These are phyloP conservation scores for Salpingus planirostris DNA, from an alignment of 2,888 invertebrate species.

Conservation along the genomic window DNA sequence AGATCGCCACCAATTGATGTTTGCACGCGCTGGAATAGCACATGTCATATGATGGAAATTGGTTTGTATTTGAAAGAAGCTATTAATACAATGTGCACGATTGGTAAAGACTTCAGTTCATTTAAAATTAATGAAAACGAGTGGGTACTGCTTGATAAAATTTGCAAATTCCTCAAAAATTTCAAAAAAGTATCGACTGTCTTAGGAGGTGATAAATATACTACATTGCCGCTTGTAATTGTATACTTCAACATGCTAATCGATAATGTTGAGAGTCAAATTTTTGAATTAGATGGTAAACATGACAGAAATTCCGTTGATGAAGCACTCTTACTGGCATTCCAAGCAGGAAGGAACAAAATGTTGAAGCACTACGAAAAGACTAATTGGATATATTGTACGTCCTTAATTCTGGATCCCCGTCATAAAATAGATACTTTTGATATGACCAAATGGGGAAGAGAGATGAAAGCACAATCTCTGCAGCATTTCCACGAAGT, in stretches of 20 bases:
- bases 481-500: slow-evolving; percentile 1
- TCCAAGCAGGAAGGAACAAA: slow-evolving; percentile 4
- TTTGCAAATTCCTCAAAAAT: slow-evolving; percentile 13
- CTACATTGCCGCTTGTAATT: slow-evolving; percentile 14
- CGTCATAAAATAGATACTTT: slow-evolving; percentile 19
- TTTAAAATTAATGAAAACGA: slow-evolving; percentile 4
- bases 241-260: slow-evolving; percentile 2
- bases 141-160: slow-evolving; percentile 9
- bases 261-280: slow-evolving; percentile 5
- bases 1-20: slow-evolving; percentile 12
- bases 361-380: slow-evolving; percentile 11
- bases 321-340: slow-evolving; percentile 2
- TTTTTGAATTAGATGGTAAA: slow-evolving; percentile 6
- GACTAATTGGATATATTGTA: slow-evolving; percentile 18
- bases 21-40: slow-evolving; percentile 13
- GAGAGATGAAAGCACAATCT: slow-evolving; percentile 2
- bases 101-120: slow-evolving; percentile 1
- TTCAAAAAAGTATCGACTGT: slow-evolving; percentile 13
- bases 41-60: slow-evolving; percentile 11
- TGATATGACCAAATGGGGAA: slow-evolving; percentile 13
- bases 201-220: slow-evolving; percentile 16
- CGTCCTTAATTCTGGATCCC: slow-evolving; percentile 17
- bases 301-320: slow-evolving; percentile 5
- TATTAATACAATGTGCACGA: slow-evolving; percentile 11
- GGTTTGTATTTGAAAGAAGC: slow-evolving; percentile 5